Evolutionary conservation across 2,888 invertebrate genomes (phyloP).

Genomic region (Diaphora mendica): DNA sequence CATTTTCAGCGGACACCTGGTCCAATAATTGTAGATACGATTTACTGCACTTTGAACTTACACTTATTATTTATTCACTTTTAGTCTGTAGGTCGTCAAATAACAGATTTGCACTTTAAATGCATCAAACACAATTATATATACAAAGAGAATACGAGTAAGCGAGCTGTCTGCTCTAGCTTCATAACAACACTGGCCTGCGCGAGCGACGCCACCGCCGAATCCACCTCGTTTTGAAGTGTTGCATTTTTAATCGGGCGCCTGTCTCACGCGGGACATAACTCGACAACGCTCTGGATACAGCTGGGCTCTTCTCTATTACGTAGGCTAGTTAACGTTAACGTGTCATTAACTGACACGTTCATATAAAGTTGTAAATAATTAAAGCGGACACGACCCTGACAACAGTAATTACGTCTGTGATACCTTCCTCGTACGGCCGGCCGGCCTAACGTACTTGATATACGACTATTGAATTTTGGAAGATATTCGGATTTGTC

Average conservation of each 20-base stretch:
- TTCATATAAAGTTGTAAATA: conserved; percentile 80
- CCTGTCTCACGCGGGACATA: conserved; percentile 85
- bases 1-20: conserved; percentile 32
- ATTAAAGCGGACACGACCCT: conserved; percentile 75
- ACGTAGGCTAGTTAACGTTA: conserved; percentile 85
- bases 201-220: conserved; percentile 81
- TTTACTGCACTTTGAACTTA: conserved; percentile 38
- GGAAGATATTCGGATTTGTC: conserved; percentile 36
- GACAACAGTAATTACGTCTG: conserved; percentile 60
- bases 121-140: conserved; percentile 25
- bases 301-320: conserved; percentile 82
- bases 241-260: conserved; percentile 84
- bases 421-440: conserved; percentile 47
- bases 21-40: conserved; percentile 14
- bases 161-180: conserved; percentile 68
- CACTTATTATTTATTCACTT: conserved; percentile 14
- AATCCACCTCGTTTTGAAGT: conserved; percentile 81
- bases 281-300: conserved; percentile 80
- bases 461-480: conserved; percentile 45
- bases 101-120: conserved; percentile 20
- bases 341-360: conserved; percentile 83
- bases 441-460: conserved; percentile 30
- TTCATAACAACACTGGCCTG: conserved; percentile 76
- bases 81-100: conserved; percentile 7
- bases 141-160: conserved; percentile 26